Conservation (phyloP, 2,888 invertebrate genomes). For the Diarsia rubi region DNA sequence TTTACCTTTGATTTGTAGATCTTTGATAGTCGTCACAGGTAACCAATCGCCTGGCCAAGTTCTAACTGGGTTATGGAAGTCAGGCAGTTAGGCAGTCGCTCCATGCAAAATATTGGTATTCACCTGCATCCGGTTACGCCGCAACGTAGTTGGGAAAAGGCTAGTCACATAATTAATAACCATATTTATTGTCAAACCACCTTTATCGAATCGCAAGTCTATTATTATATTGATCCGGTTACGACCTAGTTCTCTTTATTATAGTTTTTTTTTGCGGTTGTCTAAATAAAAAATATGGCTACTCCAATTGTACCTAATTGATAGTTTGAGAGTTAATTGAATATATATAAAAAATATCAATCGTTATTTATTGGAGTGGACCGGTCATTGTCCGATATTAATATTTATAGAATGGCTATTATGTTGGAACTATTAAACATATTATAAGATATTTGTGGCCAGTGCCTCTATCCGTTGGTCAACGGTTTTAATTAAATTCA, state of each 20-base stretch:
- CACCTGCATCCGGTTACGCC: too few species aligned
- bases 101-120: too few species aligned
- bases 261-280: slow-evolving; percentile 47
- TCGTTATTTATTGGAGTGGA: slow-evolving; percentile 45
- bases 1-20: too few species aligned
- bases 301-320: slow-evolving; percentile 65
- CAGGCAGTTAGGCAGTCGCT: too few species aligned
- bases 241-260: slow-evolving; percentile 43
- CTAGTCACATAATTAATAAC: slow-evolving; percentile 7
- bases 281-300: slow-evolving; percentile 55
- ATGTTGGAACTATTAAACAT: slow-evolving; percentile 29
- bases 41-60: too few species aligned
- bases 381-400: slow-evolving; percentile 45
- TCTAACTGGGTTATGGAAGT: too few species aligned
- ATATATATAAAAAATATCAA: slow-evolving; percentile 55
- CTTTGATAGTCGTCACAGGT: too few species aligned
- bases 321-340: slow-evolving; percentile 65
- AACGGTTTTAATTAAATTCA: slow-evolving; percentile 3
- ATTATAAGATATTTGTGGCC: slow-evolving; percentile 2
- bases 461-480: background rate
- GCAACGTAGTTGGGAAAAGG: too few species aligned
- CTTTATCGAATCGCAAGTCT: slow-evolving; percentile 25
- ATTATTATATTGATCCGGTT: slow-evolving; percentile 52
- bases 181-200: slow-evolving; percentile 32
- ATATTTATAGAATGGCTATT: slow-evolving; percentile 46